phyloP scores from a whole-genome alignment of 1,140 invertebrate species.

The Ylistrum balloti region DNA sequence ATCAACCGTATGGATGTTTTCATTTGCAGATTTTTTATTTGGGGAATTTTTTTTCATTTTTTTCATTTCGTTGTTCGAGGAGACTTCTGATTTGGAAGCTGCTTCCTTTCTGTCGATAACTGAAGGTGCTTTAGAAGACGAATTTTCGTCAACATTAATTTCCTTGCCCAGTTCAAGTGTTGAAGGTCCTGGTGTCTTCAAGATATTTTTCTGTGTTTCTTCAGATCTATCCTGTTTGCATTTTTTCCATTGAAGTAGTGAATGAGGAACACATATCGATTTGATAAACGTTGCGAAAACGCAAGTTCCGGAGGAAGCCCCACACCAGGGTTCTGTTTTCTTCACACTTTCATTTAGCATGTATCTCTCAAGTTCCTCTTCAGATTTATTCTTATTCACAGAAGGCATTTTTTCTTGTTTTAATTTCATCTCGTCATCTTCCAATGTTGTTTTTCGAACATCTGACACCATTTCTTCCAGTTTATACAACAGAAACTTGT shows the following conservation, averaged over 20 bases:
- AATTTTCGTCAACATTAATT: no score
- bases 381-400: neutral
- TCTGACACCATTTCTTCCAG: conserved; percentile 60
- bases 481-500: conserved; percentile 59
- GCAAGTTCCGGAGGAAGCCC: neutral
- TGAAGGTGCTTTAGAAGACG: neutral
- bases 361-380: neutral
- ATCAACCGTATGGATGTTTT: no score
- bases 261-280: neutral
- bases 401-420: neutral
- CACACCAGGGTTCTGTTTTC: neutral
- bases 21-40: no score
- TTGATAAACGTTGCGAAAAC: neutral
- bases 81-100: neutral
- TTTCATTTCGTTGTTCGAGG: neutral
- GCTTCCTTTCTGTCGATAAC: neutral
- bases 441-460: neutral
- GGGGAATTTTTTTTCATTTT: neutral
- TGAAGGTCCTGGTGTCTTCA: no score
- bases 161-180: neutral
- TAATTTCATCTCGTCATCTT: neutral
- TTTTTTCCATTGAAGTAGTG: neutral
- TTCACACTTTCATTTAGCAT: neutral
- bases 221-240: neutral
- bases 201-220: no score